Conservation (phyloP, 2,113 vertebrate species). For the Pavo muticus region DNA sequence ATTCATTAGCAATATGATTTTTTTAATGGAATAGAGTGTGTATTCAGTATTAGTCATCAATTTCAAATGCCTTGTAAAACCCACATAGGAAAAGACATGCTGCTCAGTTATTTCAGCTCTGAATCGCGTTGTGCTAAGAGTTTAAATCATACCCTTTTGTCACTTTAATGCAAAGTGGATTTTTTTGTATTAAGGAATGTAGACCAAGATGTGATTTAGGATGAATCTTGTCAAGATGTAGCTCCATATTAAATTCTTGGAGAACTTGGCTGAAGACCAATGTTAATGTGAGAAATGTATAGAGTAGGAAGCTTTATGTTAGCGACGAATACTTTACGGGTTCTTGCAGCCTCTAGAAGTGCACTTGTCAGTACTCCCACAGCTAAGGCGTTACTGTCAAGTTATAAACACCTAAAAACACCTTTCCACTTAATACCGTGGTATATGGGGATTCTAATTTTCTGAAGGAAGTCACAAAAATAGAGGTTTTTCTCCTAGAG, state of each 20-base stretch:
- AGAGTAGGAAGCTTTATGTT: constrained; percentile 53
- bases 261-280: constrained; percentile 45
- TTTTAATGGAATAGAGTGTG: neutral
- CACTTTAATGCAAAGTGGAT: constrained; percentile 59
- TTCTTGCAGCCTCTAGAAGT: constrained; percentile 40
- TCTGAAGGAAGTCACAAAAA: constrained; percentile 64
- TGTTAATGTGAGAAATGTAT: constrained; percentile 66
- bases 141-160: constrained; percentile 70
- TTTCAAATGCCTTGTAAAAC: neutral
- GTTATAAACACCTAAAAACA: constrained; percentile 59
- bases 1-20: neutral
- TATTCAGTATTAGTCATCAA: neutral
- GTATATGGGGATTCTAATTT: constrained; percentile 74
- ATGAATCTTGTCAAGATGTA: constrained; percentile 66
- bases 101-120: constrained; percentile 24
- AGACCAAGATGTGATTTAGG: constrained; percentile 76
- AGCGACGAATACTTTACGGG: neutral
- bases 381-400: constrained; percentile 63
- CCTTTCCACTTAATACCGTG: constrained; percentile 57
- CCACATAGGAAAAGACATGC: neutral
- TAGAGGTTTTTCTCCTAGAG: constrained; percentile 68
- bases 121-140: constrained; percentile 21
- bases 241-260: constrained; percentile 49
- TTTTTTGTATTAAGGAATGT: constrained; percentile 67
- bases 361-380: constrained; percentile 50